Conservation (phyloP, 2,797 vertebrate genomes). For the Anguilla megastoma region DNA sequence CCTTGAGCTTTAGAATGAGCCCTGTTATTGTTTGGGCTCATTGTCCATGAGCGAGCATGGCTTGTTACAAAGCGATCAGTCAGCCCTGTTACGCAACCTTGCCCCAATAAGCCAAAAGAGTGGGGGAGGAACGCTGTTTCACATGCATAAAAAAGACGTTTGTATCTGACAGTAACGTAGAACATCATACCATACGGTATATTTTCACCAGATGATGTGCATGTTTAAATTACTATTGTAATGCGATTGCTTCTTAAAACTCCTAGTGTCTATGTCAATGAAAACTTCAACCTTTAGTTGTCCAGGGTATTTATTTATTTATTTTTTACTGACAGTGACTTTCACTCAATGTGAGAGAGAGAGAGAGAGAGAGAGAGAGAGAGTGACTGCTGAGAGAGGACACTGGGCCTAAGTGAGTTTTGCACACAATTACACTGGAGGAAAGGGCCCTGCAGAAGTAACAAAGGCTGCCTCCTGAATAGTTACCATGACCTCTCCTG, state of each 20-base stretch:
- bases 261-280: neutral
- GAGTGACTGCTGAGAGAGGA: neutral
- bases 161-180: neutral
- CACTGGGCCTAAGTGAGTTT: slow-evolving; percentile 51
- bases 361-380: slow-evolving; percentile 2
- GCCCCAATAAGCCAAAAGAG: neutral
- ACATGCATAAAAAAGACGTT: neutral
- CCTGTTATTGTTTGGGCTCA: neutral
- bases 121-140: neutral
- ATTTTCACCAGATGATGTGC: neutral
- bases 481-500: slow-evolving; percentile 71
- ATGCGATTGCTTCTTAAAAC: neutral
- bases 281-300: slow-evolving; percentile 26
- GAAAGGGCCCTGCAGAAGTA: slow-evolving; percentile 52
- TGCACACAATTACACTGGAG: slow-evolving; percentile 56
- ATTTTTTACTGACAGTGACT: slow-evolving; percentile 53
- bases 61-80: neutral
- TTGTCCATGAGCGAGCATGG: neutral
- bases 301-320: slow-evolving; percentile 38
- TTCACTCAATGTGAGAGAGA: slow-evolving; percentile 24
- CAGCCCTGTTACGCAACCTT: neutral
- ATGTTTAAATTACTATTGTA: neutral
- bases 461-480: slow-evolving; percentile 68
- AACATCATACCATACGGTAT: neutral
- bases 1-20: neutral